Evolutionary conservation across 2,113 vertebrate species (phyloP).

Genomic region (Hydrolagus affinis): DNA sequence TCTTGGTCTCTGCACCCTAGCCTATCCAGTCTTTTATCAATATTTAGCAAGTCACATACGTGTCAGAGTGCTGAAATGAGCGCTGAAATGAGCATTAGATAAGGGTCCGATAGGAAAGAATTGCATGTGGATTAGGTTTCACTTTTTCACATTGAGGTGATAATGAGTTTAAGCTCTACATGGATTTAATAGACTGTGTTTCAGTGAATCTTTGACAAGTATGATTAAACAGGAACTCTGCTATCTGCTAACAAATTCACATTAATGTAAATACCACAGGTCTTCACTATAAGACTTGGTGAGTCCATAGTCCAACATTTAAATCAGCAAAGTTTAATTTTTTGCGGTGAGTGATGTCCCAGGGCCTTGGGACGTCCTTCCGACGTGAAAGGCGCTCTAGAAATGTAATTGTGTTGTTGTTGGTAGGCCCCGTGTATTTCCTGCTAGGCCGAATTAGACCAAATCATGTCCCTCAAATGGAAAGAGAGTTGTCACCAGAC

Average conservation of each 20-base stretch:
- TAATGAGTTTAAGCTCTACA: not conserved
- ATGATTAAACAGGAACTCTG: slow-evolving; percentile 10
- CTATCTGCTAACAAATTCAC: not conserved
- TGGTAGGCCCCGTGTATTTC: too few relatives aligned
- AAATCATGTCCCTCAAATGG: too few relatives aligned
- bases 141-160: slow-evolving; percentile 19
- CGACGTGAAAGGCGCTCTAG: too few relatives aligned
- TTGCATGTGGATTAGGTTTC: slow-evolving; percentile 27
- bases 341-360: not conserved
- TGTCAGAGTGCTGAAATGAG: slow-evolving; percentile 18
- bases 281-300: not conserved
- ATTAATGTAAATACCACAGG: not conserved
- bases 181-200: not conserved
- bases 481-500: too few relatives aligned
- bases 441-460: too few relatives aligned
- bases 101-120: slow-evolving; percentile 5
- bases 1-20: not conserved
- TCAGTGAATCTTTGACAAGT: not conserved
- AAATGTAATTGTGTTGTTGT: too few relatives aligned
- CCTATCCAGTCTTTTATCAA: slow-evolving; percentile 33
- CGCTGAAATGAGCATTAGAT: slow-evolving; percentile 20
- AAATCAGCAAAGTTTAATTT: too few relatives aligned
- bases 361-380: too few relatives aligned
- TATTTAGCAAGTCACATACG: slow-evolving; percentile 36
- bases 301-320: not conserved